Conservation (phyloP, 2,888 invertebrate genomes). For the Microctonus brassicae region DNA sequence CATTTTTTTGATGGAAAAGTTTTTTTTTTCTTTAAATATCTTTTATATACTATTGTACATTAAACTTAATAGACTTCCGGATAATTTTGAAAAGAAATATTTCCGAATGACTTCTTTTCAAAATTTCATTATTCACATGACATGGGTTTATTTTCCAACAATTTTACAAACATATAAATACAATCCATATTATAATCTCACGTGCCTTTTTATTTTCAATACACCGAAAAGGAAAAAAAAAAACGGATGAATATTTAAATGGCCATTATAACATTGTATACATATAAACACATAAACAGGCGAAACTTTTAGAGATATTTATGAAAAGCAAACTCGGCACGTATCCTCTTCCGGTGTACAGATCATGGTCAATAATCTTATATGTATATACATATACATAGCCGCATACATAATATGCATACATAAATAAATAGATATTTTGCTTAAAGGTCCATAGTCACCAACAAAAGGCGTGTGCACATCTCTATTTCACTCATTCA, state of each 20-base stretch:
- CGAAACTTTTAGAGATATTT: too few relatives aligned
- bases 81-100: neutral
- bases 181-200: neutral
- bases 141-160: neutral
- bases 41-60: neutral
- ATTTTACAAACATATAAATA: neutral
- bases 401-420: neutral
- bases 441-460: neutral
- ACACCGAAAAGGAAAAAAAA: too few relatives aligned
- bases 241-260: neutral
- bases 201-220: neutral
- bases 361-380: conserved; percentile 3
- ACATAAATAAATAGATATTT: neutral
- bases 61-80: conserved; percentile 8
- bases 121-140: neutral
- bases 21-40: too few relatives aligned
- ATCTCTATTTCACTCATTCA: neutral
- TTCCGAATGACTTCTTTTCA: neutral
- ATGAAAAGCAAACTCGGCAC: conserved; percentile 5
- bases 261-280: neutral
- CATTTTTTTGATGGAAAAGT: too few relatives aligned
- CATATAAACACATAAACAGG: neutral
- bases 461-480: neutral
- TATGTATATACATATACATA: neutral
- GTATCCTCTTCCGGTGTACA: conserved; percentile 2